Evolutionary conservation across 2,888 invertebrate species (phyloP), one percentile per base, ranked within the genome.

Genomic region (Neoscelio sp.): DNA sequence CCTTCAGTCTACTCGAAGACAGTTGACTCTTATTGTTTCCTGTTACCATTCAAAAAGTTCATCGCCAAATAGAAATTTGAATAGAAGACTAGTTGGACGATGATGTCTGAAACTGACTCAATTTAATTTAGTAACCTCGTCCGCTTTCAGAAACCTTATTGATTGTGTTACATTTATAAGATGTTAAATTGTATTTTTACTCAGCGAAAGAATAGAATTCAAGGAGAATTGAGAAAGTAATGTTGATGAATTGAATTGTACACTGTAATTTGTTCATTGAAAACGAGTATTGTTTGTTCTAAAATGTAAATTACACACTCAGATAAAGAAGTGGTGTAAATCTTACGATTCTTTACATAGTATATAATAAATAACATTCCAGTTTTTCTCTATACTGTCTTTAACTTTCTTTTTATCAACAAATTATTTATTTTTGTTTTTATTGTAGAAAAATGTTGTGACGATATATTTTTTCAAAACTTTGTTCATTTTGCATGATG

Each of bases 1-100:
- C 38, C 50, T 38, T 18, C 52, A 15, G 18, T 48, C 65, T 10
- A 38, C 64, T 64, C 5, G n/a, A 50, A 42, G 26, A 44, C 67
- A 26, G 54, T 67, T 67, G 67, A 67, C 46, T 67, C 54, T 44
- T 44, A 54, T 67, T 56, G 56, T 67, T 67, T 46, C 26, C 54
- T 17, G 35, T 56, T 56, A 26, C 35, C 30, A 52, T 67, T 56
- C 33, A 56, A 35, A 65, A 67, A 67, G 46, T 54, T 56, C 35
- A 56, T 46, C 46, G 17, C 7, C 67, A 35, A 67, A 46, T 56
- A 46, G 54, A 67, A 67, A 56, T 67, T 67, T 56, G 67, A 44
- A 67, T 67, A 42, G 18, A 1, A 18, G 23, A 42, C 56, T 46
- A 35, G 35, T 67, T 30, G 56, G 2, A 5, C 46, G 35, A 2